Percentiles rank a stretch among this genome's conserved stretches.
Conservation (phyloP, 2,797 vertebrate genomes). For the Cheracebus regulus region DNA sequence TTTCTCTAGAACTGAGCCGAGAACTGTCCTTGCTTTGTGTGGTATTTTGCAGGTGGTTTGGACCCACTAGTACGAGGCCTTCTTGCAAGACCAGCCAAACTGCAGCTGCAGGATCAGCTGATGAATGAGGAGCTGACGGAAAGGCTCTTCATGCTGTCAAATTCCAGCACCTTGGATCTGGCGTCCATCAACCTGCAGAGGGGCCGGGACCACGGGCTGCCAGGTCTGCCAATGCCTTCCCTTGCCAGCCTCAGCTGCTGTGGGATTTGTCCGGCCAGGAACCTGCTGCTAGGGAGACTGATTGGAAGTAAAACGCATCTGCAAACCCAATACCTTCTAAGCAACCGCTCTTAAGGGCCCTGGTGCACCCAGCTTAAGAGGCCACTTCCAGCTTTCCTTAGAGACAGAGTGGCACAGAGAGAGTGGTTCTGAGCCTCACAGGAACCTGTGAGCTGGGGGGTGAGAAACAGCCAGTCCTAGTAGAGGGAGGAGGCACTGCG, state of each 20-base stretch:
- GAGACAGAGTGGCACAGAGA: not conserved
- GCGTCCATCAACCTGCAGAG: slow-evolving; percentile 95
- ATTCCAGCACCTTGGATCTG: slow-evolving; percentile 89
- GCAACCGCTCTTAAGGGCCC: not conserved
- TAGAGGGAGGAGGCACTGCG: not conserved
- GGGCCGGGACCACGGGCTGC: slow-evolving; percentile 95
- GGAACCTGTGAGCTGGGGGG: not conserved
- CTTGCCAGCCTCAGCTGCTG: accelerated
- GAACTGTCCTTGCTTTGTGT: accelerated
- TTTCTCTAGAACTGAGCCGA: not conserved
- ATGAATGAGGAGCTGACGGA: slow-evolving; percentile 92
- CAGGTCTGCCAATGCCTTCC: slow-evolving; percentile 84
- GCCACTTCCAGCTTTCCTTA: not conserved
- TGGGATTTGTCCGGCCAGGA: not conserved
- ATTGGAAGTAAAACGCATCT: not conserved
- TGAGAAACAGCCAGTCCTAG: not conserved
- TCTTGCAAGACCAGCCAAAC: slow-evolving; percentile 87
- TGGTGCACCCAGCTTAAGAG: not conserved
- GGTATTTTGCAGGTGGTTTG: slow-evolving; percentile 89
- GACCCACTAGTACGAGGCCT: slow-evolving; percentile 92
- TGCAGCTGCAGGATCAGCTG: slow-evolving; percentile 85
- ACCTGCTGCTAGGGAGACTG: no score
- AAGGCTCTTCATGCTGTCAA: slow-evolving; percentile 88
- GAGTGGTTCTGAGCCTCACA: not conserved
- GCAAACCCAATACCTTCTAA: not conserved